Conservation (phyloP, 1,140 invertebrate genomes). For the Manduca sexta region DNA sequence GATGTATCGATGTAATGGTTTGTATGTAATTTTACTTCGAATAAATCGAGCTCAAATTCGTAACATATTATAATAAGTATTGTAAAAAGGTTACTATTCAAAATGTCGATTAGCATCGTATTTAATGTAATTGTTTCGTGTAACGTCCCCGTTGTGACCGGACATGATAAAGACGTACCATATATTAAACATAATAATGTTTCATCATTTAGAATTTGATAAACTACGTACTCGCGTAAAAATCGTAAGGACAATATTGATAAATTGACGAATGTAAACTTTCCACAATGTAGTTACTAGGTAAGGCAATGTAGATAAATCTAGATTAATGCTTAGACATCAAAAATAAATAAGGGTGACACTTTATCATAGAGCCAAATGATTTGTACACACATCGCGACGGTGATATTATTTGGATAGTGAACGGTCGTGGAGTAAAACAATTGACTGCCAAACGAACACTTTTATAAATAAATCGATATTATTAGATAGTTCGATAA, state of each 20-base stretch:
- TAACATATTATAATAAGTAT: slow-evolving; percentile 47
- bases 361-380: slow-evolving; percentile 52
- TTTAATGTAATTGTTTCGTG: slow-evolving; percentile 47
- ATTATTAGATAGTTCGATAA: slow-evolving; percentile 68
- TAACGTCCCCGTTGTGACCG: slow-evolving; percentile 55
- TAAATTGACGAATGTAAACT: slow-evolving; percentile 60
- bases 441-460: slow-evolving; percentile 72
- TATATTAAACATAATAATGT: slow-evolving; percentile 37
- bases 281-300: slow-evolving; percentile 46
- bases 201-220: slow-evolving; percentile 65
- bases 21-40: slow-evolving; percentile 58
- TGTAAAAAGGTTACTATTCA: slow-evolving; percentile 46
- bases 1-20: slow-evolving; percentile 21
- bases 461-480: slow-evolving; percentile 58
- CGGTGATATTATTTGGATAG: slow-evolving; percentile 65
- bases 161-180: slow-evolving; percentile 47
- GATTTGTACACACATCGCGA: slow-evolving; percentile 47
- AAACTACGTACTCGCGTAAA: slow-evolving; percentile 70
- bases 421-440: slow-evolving; percentile 45
- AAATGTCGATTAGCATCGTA: slow-evolving; percentile 43
- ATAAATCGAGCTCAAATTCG: slow-evolving; percentile 70
- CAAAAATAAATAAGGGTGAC: slow-evolving; percentile 24
- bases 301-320: slow-evolving; percentile 58
- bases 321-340: slow-evolving; percentile 42
- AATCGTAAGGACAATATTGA: slow-evolving; percentile 71